A percentile compares a stretch with the other conserved stretches of the same genome.
Evolutionary conservation across 1,140 invertebrate genomes (phyloP).

Genomic region (Caenorhabditis latens): DNA sequence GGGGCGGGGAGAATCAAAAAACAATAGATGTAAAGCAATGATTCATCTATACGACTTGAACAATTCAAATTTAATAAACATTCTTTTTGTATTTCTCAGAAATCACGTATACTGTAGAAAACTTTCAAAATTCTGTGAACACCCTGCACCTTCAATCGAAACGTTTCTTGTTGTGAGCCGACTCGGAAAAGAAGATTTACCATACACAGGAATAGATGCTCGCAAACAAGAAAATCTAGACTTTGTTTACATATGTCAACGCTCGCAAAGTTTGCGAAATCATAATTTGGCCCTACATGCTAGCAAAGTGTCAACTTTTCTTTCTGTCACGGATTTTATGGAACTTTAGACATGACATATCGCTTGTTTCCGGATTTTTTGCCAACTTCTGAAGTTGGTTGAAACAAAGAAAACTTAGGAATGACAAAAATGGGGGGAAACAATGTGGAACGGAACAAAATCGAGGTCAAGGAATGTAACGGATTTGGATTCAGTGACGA

Average conservation of each 20-base stretch:
- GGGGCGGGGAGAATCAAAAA: neutral
- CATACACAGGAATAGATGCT: slow-evolving; percentile 39
- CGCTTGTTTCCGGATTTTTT: neutral
- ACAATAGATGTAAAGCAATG: slow-evolving; percentile 5
- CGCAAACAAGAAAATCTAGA: slow-evolving; percentile 45
- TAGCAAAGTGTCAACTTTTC: slow-evolving; percentile 23
- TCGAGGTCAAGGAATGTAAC: slow-evolving; percentile 53
- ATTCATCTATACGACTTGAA: slow-evolving; percentile 12
- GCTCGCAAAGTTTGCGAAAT: slow-evolving; percentile 31
- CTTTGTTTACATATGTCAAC: slow-evolving; percentile 44
- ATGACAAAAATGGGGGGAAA: slow-evolving; percentile 18
- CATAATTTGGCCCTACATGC: slow-evolving; percentile 16
- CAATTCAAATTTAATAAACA: slow-evolving; percentile 56
- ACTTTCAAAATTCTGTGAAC: neutral
- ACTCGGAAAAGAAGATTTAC: slow-evolving; percentile 17
- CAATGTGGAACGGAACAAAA: slow-evolving; percentile 32
- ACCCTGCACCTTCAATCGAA: neutral
- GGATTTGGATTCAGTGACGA: slow-evolving; percentile 31
- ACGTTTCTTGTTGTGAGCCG: neutral
- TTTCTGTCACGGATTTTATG: neutral
- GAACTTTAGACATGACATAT: neutral
- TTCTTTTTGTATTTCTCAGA: neutral
- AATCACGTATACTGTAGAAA: neutral
- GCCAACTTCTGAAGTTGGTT: neutral
- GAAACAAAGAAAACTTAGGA: slow-evolving; percentile 6